Evolutionary conservation across 2,113 vertebrate genomes (phyloP), one percentile per base, ranked within the genome.

Genomic region (Clupea harengus): DNA sequence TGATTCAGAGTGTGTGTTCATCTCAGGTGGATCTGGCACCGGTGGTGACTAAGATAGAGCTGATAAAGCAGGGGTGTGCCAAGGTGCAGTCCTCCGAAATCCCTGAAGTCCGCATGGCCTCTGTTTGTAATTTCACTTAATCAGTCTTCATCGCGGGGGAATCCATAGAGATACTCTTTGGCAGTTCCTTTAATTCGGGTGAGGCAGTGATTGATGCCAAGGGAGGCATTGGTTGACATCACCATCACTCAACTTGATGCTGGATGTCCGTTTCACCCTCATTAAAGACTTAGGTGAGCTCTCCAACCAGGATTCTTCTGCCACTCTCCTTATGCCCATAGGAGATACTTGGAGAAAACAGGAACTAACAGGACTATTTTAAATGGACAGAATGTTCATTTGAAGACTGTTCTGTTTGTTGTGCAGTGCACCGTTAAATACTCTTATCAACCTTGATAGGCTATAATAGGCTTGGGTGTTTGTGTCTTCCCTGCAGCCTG

Each of bases 191-290:
- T 93, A 91, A 92, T 93, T 93, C 88, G 88, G 89, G 91, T 88
- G 88, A 82, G 89, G 83, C 88, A 75, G 83, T 94, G 93, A 95
- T 93, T 93, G 93, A 95, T 94, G 91, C 85, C 83, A 4, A 64
- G 75, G 85, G 84, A 90, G 81, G 86, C 85, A 57, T 86, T 85
- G 83, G 90, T 80, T 91, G 93, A 94, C 88, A 83, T 87, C 88
- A 90, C 91, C 88, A 93, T 95, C 90, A 88, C 89, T 95, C 94
- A 94, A 87, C 88, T 75, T 7, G 78, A 86, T 85, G 72, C 85
- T 81, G 88, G 87, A 91, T 90, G 88, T 87, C 64, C 88, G 85
- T 88, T 88, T 87, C 32, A 75, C 72, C 84, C 90, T 91, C 87
- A 89, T 93, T 93, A 92, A 91, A 93, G 90, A 88, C 89, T 11